A percentile compares a stretch with the other conserved stretches of the same genome.
These are phyloP conservation scores for Channallabes apus DNA, from an alignment of 2,797 vertebrate species.

Conservation along the genomic window DNA sequence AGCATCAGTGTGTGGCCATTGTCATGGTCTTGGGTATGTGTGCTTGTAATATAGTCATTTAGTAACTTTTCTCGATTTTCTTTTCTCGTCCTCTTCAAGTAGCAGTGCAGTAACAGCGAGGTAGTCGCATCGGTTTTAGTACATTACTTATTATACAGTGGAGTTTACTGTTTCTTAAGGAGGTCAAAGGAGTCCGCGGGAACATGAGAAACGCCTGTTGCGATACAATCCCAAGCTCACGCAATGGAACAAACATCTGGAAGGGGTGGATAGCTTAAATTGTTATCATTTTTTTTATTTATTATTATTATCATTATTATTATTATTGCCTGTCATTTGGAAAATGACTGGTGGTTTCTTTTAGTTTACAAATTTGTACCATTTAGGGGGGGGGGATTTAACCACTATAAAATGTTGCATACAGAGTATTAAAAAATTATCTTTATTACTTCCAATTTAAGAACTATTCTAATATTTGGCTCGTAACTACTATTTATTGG, in stretches of 20 bases:
- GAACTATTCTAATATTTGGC: neutral
- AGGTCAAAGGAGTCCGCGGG: slow-evolving; percentile 53
- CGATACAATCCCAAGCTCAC: slow-evolving; percentile 20
- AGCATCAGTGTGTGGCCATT: slow-evolving; percentile 59
- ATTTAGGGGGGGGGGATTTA: neutral
- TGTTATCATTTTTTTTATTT: too few relatives aligned
- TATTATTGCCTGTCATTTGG: slow-evolving; percentile 15
- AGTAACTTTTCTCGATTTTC: slow-evolving; percentile 39
- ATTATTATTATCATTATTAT: neutral
- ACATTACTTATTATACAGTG: slow-evolving; percentile 59
- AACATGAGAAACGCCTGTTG: slow-evolving; percentile 53
- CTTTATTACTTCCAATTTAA: too few relatives aligned
- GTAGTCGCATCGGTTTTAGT: slow-evolving; percentile 68
- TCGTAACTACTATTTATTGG: neutral
- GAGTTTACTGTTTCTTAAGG: slow-evolving; percentile 59
- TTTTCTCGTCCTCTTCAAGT: slow-evolving; percentile 32
- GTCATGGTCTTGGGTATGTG: slow-evolving; percentile 57
- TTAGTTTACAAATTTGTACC: neutral
- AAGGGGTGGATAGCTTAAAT: neutral
- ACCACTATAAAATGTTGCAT: neutral
- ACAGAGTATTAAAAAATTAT: too few relatives aligned
- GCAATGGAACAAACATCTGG: neutral
- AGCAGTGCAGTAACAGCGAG: slow-evolving; percentile 63
- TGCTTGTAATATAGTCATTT: slow-evolving; percentile 54
- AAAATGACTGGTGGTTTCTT: neutral